Base-by-base conservation (phyloP, 2,888 invertebrate species). In the Heliconius sara region DNA sequence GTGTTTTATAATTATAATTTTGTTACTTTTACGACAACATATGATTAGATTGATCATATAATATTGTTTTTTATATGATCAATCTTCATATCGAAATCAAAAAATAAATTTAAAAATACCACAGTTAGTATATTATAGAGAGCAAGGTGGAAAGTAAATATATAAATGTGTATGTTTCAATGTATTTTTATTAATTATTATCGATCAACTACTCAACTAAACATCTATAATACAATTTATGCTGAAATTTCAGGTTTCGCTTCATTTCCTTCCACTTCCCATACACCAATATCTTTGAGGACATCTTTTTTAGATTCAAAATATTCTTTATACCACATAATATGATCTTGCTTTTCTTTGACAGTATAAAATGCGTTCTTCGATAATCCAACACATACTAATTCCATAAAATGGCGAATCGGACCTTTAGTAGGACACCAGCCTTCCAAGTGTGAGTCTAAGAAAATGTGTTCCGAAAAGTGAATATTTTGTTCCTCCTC, bases 391-490 rank as follows among this genome's bases (percentile, higher is more conserved):
- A 97, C 96, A 85, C 98, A 97, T 0, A 99, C 99, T 10, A 99
- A 95, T 88, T 99, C 99, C 99, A 99, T 99, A 90, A 99, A 99
- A 91, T 99, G 98, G 12, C 99, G 96, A 83, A 99, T 96, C 0
- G 99, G 99, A 0, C 99, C 99, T 85, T 96, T 96, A 71, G 95
- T 96, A 0, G 99, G 99, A 89, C 99, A 99, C 98, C 98, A 98
- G 0, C 96, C 96, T 86, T 97, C 97, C 25, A 99, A 95, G 88
- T 98, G 97, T 25, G 96, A 95, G 82, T 99, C 99, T 19, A 99
- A 94, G 91, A 99, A 99, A 43, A 99, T 96, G 89, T 99, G 99
- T 84, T 99, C 99, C 0, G 98, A 97, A 91, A 99, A 99, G 85
- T 98, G 97, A 0, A 97, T 96, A 22, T 96, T 93, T 82, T 96